A percentile compares a stretch with the other conserved stretches of the same genome.
Evolutionary conservation across 2,797 vertebrate genomes (phyloP).

Genomic region (Clamator glandarius): DNA sequence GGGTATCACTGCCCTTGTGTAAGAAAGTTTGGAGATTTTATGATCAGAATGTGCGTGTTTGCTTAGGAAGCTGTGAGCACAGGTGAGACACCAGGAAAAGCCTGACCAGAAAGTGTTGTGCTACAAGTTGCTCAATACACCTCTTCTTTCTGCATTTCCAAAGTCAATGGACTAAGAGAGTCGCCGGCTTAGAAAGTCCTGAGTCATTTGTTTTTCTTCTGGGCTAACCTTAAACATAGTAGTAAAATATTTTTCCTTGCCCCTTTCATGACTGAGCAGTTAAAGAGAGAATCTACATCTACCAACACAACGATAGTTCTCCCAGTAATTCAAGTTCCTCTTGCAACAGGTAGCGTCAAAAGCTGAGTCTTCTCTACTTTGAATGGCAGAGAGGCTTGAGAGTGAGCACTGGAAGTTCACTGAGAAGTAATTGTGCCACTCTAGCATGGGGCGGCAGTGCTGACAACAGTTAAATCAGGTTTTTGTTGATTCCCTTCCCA

Average conservation of each 20-base stretch:
- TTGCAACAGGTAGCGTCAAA: not conserved
- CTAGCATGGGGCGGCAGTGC: not conserved
- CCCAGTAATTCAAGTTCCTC: not conserved
- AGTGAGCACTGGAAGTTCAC: not conserved
- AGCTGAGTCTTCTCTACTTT: not conserved
- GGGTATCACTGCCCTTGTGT: not conserved
- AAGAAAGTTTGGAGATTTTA: not conserved
- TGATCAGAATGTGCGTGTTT: not conserved
- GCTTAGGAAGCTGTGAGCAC: not conserved
- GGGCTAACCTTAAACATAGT: not conserved
- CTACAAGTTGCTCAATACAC: not conserved
- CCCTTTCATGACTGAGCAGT: not conserved
- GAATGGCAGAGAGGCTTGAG: not conserved
- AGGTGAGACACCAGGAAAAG: not conserved
- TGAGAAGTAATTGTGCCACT: not conserved
- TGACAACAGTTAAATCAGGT: not conserved
- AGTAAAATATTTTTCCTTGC: not conserved
- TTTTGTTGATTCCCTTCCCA: not conserved
- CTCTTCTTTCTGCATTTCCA: not conserved
- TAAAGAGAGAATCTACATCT: not conserved
- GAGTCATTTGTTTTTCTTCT: not conserved
- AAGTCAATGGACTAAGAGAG: not conserved
- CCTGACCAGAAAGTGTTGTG: not conserved
- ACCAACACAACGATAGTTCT: not conserved
- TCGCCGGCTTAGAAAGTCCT: not conserved